Percentiles rank a stretch among this genome's conserved stretches.
Evolutionary conservation across 92 coral and sea anemone genomes (phyloP).

Genomic region (Porites divaricata): DNA sequence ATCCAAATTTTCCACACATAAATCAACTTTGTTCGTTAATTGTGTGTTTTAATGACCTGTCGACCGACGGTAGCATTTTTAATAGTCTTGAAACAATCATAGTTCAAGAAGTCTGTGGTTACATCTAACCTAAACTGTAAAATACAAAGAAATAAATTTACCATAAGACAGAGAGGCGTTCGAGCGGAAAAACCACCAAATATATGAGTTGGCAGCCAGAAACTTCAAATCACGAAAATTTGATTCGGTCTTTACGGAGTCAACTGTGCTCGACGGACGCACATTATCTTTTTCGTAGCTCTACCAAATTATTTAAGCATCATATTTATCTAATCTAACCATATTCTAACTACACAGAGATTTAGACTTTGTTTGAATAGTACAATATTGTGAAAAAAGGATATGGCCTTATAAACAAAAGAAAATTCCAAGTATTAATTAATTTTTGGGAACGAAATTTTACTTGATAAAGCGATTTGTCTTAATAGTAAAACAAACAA

Average conservation of each 20-base stretch:
- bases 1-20: too few relatives aligned
- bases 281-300: too few relatives aligned
- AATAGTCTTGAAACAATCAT: not conserved
- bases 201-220: not conserved
- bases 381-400: not conserved
- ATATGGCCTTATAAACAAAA: not conserved
- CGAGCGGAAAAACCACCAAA: slow-evolving; percentile 14
- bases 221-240: not conserved
- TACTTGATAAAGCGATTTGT: slow-evolving; percentile 19
- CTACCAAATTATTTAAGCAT: not conserved
- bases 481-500: slow-evolving; percentile 43
- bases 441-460: slow-evolving; percentile 3
- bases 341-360: slow-evolving; percentile 8
- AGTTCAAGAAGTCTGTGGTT: too few relatives aligned
- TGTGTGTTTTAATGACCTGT: too few relatives aligned
- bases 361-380: not conserved
- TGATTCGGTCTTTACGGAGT: not conserved
- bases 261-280: not conserved
- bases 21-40: too few relatives aligned
- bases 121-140: not conserved
- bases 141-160: not conserved
- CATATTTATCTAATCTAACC: not conserved
- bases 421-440: slow-evolving; percentile 1
- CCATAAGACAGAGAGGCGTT: not conserved
- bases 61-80: too few relatives aligned